phyloP scores from a whole-genome alignment of 1,140 invertebrate genomes.

The Harlomillsia oculata region DNA sequence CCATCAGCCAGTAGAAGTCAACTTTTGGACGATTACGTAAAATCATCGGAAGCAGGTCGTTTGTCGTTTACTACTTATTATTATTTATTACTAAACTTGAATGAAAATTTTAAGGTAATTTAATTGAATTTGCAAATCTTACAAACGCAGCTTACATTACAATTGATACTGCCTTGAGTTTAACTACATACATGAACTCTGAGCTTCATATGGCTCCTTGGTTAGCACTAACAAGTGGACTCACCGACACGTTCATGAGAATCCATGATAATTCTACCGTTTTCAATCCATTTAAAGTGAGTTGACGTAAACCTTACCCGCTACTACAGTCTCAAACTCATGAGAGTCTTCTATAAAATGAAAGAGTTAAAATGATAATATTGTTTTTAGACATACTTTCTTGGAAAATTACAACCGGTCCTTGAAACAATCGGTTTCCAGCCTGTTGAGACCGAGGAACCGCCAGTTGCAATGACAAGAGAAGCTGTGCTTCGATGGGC shows the following conservation, averaged over 20 bases:
- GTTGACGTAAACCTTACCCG: too few species aligned
- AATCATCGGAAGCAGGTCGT: too few species aligned
- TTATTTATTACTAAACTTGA: background rate
- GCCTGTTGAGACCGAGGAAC: slow-evolving; percentile 10
- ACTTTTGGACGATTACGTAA: slow-evolving; percentile 24
- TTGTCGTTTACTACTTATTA: background rate
- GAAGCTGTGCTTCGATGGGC: slow-evolving; percentile 24
- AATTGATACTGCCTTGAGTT: slow-evolving; percentile 4
- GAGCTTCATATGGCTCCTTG: too few species aligned
- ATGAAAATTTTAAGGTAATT: background rate
- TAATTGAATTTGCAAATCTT: background rate
- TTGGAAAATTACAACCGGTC: background rate
- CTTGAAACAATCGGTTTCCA: slow-evolving; percentile 8
- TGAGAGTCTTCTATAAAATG: too few species aligned
- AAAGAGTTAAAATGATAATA: too few species aligned
- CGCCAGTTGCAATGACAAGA: slow-evolving; percentile 3
- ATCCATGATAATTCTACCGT: too few species aligned
- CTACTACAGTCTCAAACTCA: too few species aligned
- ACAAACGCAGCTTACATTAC: slow-evolving; percentile 13
- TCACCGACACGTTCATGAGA: background rate
- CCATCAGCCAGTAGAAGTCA: slow-evolving; percentile 17
- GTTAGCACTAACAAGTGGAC: slow-evolving; percentile 1
- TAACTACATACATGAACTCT: slow-evolving; percentile 13
- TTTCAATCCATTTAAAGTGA: too few species aligned
- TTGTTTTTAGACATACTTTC: background rate